Conservation (phyloP, 2,888 invertebrate species). For the Cyclophora albipunctata region DNA sequence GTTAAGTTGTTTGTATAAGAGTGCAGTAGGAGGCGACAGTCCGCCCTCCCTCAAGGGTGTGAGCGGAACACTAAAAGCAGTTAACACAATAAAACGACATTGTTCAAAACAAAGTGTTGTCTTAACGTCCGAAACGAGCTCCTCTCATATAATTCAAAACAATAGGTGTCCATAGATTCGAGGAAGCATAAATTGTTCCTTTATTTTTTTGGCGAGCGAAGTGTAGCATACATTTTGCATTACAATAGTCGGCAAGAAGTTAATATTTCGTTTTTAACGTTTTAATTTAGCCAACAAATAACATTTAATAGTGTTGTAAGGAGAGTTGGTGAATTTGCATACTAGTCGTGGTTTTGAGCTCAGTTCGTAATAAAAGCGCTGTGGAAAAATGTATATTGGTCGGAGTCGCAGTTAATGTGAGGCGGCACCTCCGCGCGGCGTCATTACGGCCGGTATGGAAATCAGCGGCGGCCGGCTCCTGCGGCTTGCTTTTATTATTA, state of each 20-base stretch:
- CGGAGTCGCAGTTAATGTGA: slow-evolving; percentile 29
- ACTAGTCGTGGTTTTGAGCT: slow-evolving; percentile 37
- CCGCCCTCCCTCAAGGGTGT: too few species aligned
- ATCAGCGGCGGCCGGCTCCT: slow-evolving; percentile 6
- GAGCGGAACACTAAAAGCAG: slow-evolving; percentile 7
- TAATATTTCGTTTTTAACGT: slow-evolving; percentile 52
- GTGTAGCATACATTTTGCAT: slow-evolving; percentile 50
- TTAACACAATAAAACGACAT: slow-evolving; percentile 10
- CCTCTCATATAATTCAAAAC: too few species aligned
- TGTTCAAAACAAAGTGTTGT: slow-evolving; percentile 4
- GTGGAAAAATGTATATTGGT: slow-evolving; percentile 21
- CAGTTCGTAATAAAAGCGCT: slow-evolving; percentile 37
- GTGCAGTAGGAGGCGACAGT: too few species aligned
- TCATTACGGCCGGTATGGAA: slow-evolving; percentile 16
- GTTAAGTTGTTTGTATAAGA: too few species aligned
- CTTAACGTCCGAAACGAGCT: too few species aligned
- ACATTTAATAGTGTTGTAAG: slow-evolving; percentile 60
- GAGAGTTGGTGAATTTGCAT: slow-evolving; percentile 58
- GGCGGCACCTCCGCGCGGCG: slow-evolving; percentile 20
- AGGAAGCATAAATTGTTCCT: slow-evolving; percentile 28
- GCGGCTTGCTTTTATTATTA: too few species aligned
- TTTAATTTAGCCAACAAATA: slow-evolving; percentile 70
- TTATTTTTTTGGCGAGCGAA: slow-evolving; percentile 37
- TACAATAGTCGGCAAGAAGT: slow-evolving; percentile 52
- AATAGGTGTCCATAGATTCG: slow-evolving; percentile 13